phyloP scores from a whole-genome alignment of 2,888 invertebrate genomes.

The Disparrhopalites patrizii region DNA sequence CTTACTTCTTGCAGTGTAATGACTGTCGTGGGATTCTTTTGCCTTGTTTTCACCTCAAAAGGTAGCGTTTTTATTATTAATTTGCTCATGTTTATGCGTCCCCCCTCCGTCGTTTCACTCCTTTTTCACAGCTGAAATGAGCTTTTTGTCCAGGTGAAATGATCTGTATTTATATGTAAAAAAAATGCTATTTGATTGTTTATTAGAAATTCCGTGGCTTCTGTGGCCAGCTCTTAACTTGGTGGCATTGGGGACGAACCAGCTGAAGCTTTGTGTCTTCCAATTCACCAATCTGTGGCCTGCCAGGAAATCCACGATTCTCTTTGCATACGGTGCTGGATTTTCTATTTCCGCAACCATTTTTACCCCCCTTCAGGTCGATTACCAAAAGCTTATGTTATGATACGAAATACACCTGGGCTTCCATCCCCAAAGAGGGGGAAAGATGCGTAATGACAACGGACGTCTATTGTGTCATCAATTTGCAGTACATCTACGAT shows the following conservation, averaged over 20 bases:
- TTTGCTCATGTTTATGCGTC: background rate
- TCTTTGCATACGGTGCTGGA: conserved; percentile 40
- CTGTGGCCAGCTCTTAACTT: conserved; percentile 44
- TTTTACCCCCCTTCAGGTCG: conserved; percentile 41
- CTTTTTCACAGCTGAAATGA: too few relatives aligned
- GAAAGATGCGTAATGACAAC: too few relatives aligned
- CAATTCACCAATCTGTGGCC: conserved; percentile 44
- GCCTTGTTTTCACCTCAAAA: conserved; percentile 36
- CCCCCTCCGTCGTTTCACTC: too few relatives aligned
- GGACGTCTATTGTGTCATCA: too few relatives aligned
- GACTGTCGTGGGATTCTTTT: conserved; percentile 36
- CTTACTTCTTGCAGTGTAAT: too few relatives aligned
- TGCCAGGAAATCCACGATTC: conserved; percentile 36
- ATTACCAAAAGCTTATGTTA: background rate
- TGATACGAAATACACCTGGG: too few relatives aligned
- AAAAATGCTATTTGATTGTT: background rate
- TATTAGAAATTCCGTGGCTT: conserved; percentile 35
- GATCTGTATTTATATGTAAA: background rate
- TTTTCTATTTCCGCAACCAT: conserved; percentile 44
- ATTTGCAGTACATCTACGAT: conserved; percentile 39
- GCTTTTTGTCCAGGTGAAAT: background rate
- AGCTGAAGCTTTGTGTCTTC: conserved; percentile 38
- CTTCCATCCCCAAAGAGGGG: too few relatives aligned
- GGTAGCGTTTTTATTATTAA: conserved; percentile 32
- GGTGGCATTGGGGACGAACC: conserved; percentile 42